Evolutionary conservation across 2,888 invertebrate genomes (phyloP).

Genomic region (Agelastica alni): DNA sequence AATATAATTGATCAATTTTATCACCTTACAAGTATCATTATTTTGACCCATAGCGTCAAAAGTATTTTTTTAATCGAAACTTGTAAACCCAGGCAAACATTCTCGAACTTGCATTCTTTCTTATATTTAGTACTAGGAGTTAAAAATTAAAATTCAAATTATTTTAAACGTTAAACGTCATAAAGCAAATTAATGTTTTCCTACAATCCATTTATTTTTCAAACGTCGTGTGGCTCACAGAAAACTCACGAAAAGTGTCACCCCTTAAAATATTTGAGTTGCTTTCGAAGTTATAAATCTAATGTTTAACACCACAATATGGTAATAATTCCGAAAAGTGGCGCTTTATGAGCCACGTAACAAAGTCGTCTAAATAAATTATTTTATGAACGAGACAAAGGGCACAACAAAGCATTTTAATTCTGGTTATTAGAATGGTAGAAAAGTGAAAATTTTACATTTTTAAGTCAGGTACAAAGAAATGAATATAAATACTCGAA

Average conservation of each 20-base stretch:
- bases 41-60: no score
- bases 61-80: no score
- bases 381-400: not conserved
- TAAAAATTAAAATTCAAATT: no score
- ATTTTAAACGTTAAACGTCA: not conserved
- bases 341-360: constrained; percentile 8
- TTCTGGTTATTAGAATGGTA: no score
- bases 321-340: constrained; percentile 21
- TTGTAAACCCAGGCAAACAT: no score
- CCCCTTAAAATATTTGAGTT: constrained; percentile 29
- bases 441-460: not conserved
- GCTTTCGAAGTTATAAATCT: constrained; percentile 22
- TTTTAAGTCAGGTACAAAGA: no score
- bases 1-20: no score
- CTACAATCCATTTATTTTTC: constrained; percentile 18
- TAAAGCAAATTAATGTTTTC: constrained; percentile 13
- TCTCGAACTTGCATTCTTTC: no score
- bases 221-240: constrained; percentile 24
- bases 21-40: no score
- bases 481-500: no score
- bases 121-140: no score
- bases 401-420: not conserved
- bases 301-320: constrained; percentile 22
- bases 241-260: constrained; percentile 35
- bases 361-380: not conserved